Percentiles rank a stretch among this genome's conserved stretches.
Conservation (phyloP, 2,113 vertebrate species). For the Trematomus loennbergii region DNA sequence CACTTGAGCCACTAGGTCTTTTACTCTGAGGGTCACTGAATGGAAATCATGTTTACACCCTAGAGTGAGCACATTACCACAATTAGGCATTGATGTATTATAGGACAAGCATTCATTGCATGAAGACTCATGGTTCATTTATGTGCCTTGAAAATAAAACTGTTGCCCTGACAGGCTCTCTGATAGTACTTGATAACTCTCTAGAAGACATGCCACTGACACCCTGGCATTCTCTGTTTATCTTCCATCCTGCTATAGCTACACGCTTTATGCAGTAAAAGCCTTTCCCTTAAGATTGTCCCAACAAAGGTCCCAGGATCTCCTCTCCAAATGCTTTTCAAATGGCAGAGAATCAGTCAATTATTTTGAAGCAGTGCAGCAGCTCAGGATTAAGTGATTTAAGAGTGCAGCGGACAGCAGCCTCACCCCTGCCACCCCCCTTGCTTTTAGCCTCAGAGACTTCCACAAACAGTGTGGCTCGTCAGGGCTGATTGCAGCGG, state of each 20-base stretch:
- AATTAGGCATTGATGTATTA: slow-evolving; percentile 60
- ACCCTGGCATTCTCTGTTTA: slow-evolving; percentile 13
- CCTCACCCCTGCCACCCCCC: slow-evolving; percentile 9
- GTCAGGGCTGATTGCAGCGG: slow-evolving; percentile 74
- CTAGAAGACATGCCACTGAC: slow-evolving; percentile 12
- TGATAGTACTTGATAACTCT: slow-evolving; percentile 31
- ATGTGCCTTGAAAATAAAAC: slow-evolving; percentile 34
- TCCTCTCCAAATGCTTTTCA: slow-evolving; percentile 63
- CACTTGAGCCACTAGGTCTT: neutral
- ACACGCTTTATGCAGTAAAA: slow-evolving; percentile 24
- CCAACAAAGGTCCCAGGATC: slow-evolving; percentile 41
- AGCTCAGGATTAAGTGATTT: slow-evolving; percentile 75
- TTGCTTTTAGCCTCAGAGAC: slow-evolving; percentile 55
- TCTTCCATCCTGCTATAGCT: slow-evolving; percentile 16
- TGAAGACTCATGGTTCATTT: slow-evolving; percentile 25
- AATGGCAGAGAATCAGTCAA: slow-evolving; percentile 70
- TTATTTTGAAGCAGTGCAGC: slow-evolving; percentile 67
- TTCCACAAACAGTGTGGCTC: slow-evolving; percentile 62
- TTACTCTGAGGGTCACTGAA: slow-evolving; percentile 34
- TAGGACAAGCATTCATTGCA: slow-evolving; percentile 10
- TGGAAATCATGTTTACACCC: slow-evolving; percentile 51
- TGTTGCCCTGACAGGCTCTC: slow-evolving; percentile 8
- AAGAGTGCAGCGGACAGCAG: slow-evolving; percentile 50
- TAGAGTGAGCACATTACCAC: slow-evolving; percentile 48
- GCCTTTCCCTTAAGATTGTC: slow-evolving; percentile 37